These are phyloP conservation scores for Colinus virginianus DNA, from an alignment of 2,113 vertebrate species.

Conservation along the genomic window DNA sequence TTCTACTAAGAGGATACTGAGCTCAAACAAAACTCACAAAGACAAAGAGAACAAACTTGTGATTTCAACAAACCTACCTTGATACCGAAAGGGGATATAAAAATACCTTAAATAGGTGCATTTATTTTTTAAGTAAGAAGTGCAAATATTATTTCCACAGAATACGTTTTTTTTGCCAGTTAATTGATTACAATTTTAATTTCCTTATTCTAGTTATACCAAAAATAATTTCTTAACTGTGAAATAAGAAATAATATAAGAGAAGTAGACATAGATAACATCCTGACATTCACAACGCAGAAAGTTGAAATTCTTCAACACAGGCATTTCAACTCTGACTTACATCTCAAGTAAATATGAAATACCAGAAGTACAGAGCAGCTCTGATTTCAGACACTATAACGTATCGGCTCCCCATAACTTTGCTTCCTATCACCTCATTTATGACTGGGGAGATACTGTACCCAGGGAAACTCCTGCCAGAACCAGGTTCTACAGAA, in stretches of 20 bases:
- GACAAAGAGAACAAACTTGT: neutral
- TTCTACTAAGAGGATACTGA: conserved; percentile 33
- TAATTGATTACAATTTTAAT: neutral
- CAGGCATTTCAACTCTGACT: neutral
- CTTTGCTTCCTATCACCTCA: neutral
- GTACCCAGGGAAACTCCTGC: neutral
- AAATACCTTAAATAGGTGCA: neutral
- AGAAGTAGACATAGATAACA: neutral
- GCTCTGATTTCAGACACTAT: neutral
- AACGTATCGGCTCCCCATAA: neutral
- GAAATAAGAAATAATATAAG: neutral
- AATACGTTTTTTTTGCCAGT: neutral
- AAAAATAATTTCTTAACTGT: neutral
- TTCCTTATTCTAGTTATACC: neutral
- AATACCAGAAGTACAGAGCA: neutral
- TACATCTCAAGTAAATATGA: neutral
- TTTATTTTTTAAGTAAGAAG: neutral
- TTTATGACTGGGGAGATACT: neutral
- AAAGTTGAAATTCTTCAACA: neutral
- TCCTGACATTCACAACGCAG: neutral
- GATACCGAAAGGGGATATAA: neutral
- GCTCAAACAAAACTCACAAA: conserved; percentile 28
- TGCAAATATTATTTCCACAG: neutral
- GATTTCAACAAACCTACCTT: conserved; percentile 11
- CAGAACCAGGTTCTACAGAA: neutral